phyloP scores from a whole-genome alignment of 1,140 invertebrate species.

The Polypedilum pembai region DNA sequence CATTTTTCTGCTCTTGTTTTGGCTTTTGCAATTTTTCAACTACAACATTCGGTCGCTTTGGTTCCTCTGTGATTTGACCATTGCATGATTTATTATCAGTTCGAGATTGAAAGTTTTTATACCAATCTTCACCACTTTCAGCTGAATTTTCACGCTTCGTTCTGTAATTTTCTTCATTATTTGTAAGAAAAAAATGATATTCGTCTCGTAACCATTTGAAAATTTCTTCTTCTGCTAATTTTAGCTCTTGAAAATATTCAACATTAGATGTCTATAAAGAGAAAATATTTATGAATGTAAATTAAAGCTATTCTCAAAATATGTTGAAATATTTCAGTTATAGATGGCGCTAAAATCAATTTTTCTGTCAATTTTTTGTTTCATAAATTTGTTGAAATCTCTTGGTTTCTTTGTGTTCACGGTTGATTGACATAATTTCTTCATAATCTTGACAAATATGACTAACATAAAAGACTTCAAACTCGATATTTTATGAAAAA shows the following conservation, averaged over 20 bases:
- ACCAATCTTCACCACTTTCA: background rate
- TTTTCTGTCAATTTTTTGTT: too few relatives aligned
- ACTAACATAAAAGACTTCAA: too few relatives aligned
- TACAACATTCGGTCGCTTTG: background rate
- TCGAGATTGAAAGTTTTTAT: background rate
- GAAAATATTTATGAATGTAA: background rate
- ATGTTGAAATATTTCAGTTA: too few relatives aligned
- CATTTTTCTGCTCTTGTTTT: background rate
- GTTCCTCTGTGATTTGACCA: background rate
- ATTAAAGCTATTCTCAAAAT: too few relatives aligned
- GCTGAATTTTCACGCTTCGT: background rate
- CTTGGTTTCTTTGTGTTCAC: too few relatives aligned
- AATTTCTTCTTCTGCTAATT: background rate
- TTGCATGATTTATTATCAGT: background rate
- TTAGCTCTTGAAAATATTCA: background rate
- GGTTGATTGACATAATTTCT: too few relatives aligned
- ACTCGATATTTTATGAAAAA: too few relatives aligned
- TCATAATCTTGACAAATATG: too few relatives aligned
- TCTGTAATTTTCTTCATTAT: background rate
- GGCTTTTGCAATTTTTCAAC: slow-evolving; percentile 21
- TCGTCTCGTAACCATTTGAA: background rate
- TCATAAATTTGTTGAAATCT: too few relatives aligned
- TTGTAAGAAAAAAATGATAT: background rate
- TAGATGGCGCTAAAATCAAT: too few relatives aligned
- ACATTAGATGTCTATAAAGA: too few relatives aligned